Base-by-base conservation (phyloP, 2,888 invertebrate species). In the Trisateles emortualis region DNA sequence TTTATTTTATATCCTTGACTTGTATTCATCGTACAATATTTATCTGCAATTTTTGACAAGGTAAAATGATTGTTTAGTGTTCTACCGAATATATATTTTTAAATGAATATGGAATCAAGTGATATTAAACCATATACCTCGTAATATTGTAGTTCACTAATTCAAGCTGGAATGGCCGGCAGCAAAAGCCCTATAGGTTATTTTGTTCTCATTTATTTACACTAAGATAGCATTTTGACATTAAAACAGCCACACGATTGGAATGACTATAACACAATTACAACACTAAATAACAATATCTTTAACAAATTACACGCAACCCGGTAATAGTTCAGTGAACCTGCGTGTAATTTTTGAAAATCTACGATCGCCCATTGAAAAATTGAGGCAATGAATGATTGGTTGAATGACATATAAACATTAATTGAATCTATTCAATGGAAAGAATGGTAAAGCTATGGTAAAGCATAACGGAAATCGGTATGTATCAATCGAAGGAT, bases 1-100 rank as follows among this genome's bases (percentile, higher is more conserved):
- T 90, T 92, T 72, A 81, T 79, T 79, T 86, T 90, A 64, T 83
- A 84, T 41, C 72, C 79, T 74, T 83, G 84, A 57, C 65, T 85
- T 64, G 79, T 82, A 83, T 83, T 89, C 89, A 90, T 89, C 49
- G 14, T 65, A 49, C 30, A 41, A 17, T 48, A 32, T 5, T 33
- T 52, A 49, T 44, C 69, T 65, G 69, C 55, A 68, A 46, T 14
- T 29, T 16, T 26, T 35, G 14, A 6, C 22, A 13, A 14, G 6
- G 3, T 26, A 8, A 19, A 19, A 19, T 3, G 2, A 19, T 19
- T 19, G 19, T 19, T 19, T 5, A 2, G 5, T 19, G n/a, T 19
- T 5, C 2, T 19, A 5, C 19, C 19, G 19, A 19, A 19, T 19
- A 19, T 3, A 19, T 19, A 2, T 19, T 19, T 19, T 19, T 26